Evolutionary conservation across 1,140 invertebrate genomes (phyloP), one percentile per base, ranked within the genome.

Genomic region (Drosophila kohkoa): DNA sequence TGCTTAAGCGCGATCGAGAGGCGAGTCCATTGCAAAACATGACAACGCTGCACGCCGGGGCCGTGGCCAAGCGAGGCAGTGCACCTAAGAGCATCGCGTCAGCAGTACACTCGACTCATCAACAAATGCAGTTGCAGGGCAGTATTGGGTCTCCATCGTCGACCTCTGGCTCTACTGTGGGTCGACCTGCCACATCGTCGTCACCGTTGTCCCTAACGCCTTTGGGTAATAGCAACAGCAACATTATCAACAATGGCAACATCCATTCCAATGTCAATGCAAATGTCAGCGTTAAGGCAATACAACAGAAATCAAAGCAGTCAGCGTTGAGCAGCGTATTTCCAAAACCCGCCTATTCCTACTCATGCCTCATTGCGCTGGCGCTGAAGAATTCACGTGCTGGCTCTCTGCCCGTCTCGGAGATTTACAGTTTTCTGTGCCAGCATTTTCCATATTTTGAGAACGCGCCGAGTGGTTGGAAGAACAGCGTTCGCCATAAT

Each of bases 351-450:
- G 97, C 98, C 0, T 99, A 99, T 93, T 99, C 98, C 1, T 99
- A 99, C 90, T 99, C 98, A 35, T 99, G 98, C 93, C 94, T 99
- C 65, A 99, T 99, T 88, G 98, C 98, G 1, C 96, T 99, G 96
- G 98, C 99, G 2, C 93, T 99, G 54, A 99, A 99, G 93, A 99
- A 99, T 92, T 99, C 98, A 58, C 95, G 96, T 79, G 97, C 96
- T 60, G 98, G 98, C 52, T 98, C 97, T 82, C 93, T 99, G 80
- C 98, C 98, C 1, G 98, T 99, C 5, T 99, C 98, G 5, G 98
- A 99, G 94, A 99, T 99, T 74, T 99, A 99, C 93, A 98, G 98
- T 92, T 99, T 99, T 92, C 99, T 99, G 96, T 99, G 97, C 93
- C 97, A 98, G 93, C 98, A 99, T 92, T 99, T 99, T 92, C 98